Conservation (phyloP, 1,140 invertebrate species). For the Micrasema minimum region DNA sequence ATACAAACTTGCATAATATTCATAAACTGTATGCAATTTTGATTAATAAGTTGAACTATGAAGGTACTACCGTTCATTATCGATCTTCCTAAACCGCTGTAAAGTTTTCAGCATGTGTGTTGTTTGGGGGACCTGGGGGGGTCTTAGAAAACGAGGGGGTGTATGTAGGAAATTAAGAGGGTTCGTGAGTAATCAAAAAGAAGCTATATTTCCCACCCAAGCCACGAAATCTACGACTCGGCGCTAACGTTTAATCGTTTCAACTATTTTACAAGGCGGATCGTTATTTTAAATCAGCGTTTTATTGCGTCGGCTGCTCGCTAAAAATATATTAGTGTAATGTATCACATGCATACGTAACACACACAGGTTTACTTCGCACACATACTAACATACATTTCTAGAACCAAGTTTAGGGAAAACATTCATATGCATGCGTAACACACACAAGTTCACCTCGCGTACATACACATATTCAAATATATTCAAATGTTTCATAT, state of each 20-base stretch:
- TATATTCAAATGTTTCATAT: too few relatives aligned
- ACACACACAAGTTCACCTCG: background rate
- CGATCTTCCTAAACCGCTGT: slow-evolving; percentile 48
- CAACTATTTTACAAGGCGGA: slow-evolving; percentile 38
- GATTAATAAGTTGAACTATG: too few relatives aligned
- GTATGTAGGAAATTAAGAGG: slow-evolving; percentile 53
- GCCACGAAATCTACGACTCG: slow-evolving; percentile 28
- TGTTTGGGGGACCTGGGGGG: slow-evolving; percentile 41
- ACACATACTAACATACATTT: too few relatives aligned
- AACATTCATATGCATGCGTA: background rate
- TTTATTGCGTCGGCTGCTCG: slow-evolving; percentile 27
- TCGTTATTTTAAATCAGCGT: slow-evolving; percentile 39
- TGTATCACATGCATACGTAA: slow-evolving; percentile 3
- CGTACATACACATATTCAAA: too few relatives aligned
- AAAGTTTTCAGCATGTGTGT: slow-evolving; percentile 54
- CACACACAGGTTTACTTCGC: background rate
- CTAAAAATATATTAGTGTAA: slow-evolving; percentile 24
- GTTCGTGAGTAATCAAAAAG: slow-evolving; percentile 55
- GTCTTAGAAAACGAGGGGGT: slow-evolving; percentile 26
- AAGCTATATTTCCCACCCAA: slow-evolving; percentile 49
- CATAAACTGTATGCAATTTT: too few relatives aligned
- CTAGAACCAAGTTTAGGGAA: too few relatives aligned
- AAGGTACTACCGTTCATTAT: slow-evolving; percentile 37
- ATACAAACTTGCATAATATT: too few relatives aligned
- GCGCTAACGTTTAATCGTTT: slow-evolving; percentile 41